phyloP scores from a whole-genome alignment of 2,888 invertebrate genomes.

The Ptilodon capucinus region DNA sequence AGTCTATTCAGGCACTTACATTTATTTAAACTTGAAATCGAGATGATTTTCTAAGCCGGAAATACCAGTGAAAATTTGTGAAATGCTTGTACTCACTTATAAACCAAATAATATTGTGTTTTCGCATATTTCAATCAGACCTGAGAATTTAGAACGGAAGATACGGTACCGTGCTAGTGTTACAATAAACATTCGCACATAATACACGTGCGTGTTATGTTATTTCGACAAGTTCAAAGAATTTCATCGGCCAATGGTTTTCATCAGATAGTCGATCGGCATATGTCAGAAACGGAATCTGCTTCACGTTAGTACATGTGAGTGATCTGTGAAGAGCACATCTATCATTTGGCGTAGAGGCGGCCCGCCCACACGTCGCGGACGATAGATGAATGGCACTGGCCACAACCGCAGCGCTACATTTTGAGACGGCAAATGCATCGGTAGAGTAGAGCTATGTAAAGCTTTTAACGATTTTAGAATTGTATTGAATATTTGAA shows the following conservation, averaged over 20 bases:
- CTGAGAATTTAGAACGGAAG: neutral
- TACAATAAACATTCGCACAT: constrained; percentile 14
- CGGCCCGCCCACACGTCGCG: constrained; percentile 33
- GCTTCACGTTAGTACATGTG: constrained; percentile 52
- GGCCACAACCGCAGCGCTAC: neutral
- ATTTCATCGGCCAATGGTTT: constrained; percentile 49
- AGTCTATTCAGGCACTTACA: no score
- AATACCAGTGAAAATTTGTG: no score
- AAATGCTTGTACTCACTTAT: neutral
- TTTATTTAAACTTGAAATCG: neutral
- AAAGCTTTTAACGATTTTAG: neutral
- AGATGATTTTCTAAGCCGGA: neutral
- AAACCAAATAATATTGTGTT: neutral
- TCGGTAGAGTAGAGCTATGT: no score
- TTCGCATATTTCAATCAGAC: neutral
- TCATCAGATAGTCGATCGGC: constrained; percentile 49
- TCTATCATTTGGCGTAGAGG: constrained; percentile 52
- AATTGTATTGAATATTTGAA: neutral
- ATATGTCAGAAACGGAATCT: constrained; percentile 48
- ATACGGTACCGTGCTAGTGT: neutral
- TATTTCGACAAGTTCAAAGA: constrained; percentile 58
- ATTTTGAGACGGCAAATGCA: neutral
- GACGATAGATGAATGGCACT: constrained; percentile 26
- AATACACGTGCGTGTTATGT: constrained; percentile 22
- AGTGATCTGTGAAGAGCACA: constrained; percentile 51